Base-by-base conservation (phyloP, 2,888 invertebrate genomes). In the Syritta pipiens region DNA sequence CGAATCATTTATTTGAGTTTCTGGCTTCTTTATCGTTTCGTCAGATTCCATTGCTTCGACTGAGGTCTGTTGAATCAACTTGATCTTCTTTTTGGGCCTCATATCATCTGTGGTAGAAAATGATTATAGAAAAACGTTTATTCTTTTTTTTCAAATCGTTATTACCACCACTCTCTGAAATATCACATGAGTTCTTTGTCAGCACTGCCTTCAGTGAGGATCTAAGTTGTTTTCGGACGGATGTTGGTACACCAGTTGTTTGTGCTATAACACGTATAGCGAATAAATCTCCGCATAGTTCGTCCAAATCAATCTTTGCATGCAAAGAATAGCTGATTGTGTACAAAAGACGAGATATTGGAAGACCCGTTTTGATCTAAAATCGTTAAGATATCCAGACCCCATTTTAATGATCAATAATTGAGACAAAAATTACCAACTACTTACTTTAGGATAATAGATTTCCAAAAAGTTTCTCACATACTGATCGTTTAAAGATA, bases 401-500 rank as follows among this genome's bases (percentile, higher is more conserved):
- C n/a, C n/a, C n/a, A n/a, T n/a, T n/a, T n/a, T n/a, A n/a, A n/a
- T n/a, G n/a, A n/a, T n/a, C n/a, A n/a, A n/a, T 1, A 46, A 6
- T 1, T 3, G 4, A 1, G 28, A 3, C 5, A 7, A 7, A 12
- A 4, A n/a, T 6, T 1, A 22, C 19, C 0, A 17, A 3, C 9
- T 4, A 6, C 20, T 84, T 88, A 96, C 94, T 92, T 96, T 97
- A 0, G 97, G 96, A 86, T 97, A 96, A 87, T 96, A 97, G 76
- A 95, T 94, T 84, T 93, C 93, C 87, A 97, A 91, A 88, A 97
- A 97, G 85, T 95, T 94, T 87, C 95, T 95, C 84, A 97, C 95
- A 84, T 94, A 92, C 59, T 93, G 93, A 84, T 96, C 95, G 82
- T 94, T 96, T 6, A 97, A 90, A 7, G 96, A 96, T 69, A 93